Evolutionary conservation across 2,797 vertebrate species (phyloP).

Genomic region (Chelon labrosus): DNA sequence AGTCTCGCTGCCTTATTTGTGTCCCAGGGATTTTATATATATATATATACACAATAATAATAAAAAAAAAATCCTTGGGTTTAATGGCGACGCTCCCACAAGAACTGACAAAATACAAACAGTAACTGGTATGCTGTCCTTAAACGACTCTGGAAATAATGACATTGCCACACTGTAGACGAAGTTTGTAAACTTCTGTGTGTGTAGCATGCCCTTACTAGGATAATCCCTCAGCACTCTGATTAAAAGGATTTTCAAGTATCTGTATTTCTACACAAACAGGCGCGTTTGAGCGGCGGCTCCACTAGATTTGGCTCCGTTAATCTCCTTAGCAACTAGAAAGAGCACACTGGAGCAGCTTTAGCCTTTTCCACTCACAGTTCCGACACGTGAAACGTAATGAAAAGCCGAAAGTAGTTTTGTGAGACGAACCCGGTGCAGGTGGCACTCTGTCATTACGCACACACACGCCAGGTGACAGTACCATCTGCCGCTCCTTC

Average conservation of each 20-base stretch:
- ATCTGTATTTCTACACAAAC: conserved; percentile 32
- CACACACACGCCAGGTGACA: conserved; percentile 74
- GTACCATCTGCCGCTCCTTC: conserved; percentile 75
- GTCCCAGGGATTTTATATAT: no score
- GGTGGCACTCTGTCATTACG: conserved; percentile 75
- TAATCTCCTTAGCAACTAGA: conserved; percentile 51
- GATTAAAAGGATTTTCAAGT: conserved; percentile 52
- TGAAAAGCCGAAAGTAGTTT: conserved; percentile 44
- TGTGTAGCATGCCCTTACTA: conserved; percentile 19
- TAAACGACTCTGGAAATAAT: conserved; percentile 6
- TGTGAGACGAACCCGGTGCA: conserved; percentile 57
- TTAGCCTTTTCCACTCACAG: conserved; percentile 33
- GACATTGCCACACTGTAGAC: conserved; percentile 25
- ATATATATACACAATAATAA: not conserved
- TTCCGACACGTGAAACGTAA: conserved; percentile 40
- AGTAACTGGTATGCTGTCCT: conserved; percentile 16
- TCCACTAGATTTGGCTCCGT: conserved; percentile 32
- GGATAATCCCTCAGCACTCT: conserved; percentile 35
- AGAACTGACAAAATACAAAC: conserved; percentile 53
- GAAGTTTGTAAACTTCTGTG: conserved; percentile 14
- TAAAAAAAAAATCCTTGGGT: conserved; percentile 1
- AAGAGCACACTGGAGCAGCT: conserved; percentile 28
- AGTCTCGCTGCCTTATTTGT: not conserved
- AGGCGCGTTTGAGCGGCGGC: conserved; percentile 45
- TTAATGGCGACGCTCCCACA: conserved; percentile 15